A percentile compares a stretch with the other conserved stretches of the same genome.
These are phyloP conservation scores for Pararge aegeria DNA, from an alignment of 1,140 invertebrate genomes.

Conservation along the genomic window DNA sequence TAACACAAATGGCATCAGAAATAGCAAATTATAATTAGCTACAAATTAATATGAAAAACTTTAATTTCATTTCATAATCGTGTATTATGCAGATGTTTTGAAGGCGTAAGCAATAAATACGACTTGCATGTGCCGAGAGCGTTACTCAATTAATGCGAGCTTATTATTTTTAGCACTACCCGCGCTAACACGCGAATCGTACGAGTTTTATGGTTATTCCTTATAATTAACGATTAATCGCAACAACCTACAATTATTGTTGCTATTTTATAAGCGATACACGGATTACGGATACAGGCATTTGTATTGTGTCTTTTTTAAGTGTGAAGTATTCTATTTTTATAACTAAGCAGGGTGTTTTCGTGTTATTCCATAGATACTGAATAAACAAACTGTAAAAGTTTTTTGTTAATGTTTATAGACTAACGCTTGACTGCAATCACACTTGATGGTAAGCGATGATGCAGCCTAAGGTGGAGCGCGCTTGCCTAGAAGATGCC, in stretches of 20 bases:
- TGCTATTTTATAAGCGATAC: constrained; percentile 2
- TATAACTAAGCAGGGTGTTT: no score
- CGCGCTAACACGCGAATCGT: constrained; percentile 16
- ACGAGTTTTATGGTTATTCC: constrained; percentile 7
- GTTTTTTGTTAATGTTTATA: no score
- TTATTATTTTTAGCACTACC: constrained; percentile 27
- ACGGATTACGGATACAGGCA: not conserved
- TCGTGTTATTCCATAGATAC: no score
- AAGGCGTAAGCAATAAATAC: constrained; percentile 30
- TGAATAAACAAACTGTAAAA: no score
- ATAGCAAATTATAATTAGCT: not conserved
- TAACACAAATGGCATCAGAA: not conserved
- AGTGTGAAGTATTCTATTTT: not conserved
- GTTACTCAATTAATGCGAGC: constrained; percentile 21
- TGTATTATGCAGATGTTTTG: constrained; percentile 28
- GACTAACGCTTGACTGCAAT: no score
- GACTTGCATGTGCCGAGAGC: constrained; percentile 21
- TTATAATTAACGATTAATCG: constrained; percentile 7
- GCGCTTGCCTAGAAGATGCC: no score
- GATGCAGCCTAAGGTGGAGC: no score
- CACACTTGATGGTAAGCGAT: no score
- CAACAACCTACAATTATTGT: constrained; percentile 1
- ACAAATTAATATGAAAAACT: constrained; percentile 9
- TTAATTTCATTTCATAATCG: constrained; percentile 13
- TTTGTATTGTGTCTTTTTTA: not conserved